A percentile compares a stretch with the other conserved stretches of the same genome.
phyloP scores from a whole-genome alignment of 2,113 vertebrate genomes.

The Paramisgurnus dabryanus region DNA sequence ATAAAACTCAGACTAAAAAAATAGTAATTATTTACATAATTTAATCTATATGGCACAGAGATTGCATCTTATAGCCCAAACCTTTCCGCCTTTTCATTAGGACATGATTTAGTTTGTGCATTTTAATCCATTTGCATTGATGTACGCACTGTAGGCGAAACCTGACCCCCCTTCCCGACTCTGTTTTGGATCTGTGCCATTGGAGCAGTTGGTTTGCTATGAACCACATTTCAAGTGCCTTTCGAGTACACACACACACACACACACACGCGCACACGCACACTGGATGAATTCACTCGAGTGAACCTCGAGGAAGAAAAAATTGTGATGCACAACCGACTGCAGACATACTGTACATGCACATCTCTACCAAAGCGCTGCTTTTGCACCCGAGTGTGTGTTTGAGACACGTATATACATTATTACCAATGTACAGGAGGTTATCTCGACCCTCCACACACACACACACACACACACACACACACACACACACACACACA shows the following conservation, averaged over 20 bases:
- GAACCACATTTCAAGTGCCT: constrained; percentile 3
- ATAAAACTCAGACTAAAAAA: too few relatives aligned
- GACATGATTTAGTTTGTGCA: too few relatives aligned
- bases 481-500: background rate
- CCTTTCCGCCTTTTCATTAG: too few relatives aligned
- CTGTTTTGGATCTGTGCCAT: background rate
- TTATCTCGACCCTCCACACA: background rate
- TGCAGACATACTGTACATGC: constrained; percentile 22
- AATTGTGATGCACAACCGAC: constrained; percentile 7
- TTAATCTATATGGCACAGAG: too few relatives aligned
- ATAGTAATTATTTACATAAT: too few relatives aligned
- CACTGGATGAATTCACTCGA: background rate
- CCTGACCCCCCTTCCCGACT: too few relatives aligned
- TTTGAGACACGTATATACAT: background rate
- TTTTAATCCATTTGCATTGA: background rate
- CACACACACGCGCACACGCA: constrained; percentile 33
- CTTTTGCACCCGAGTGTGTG: background rate
- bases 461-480: too few relatives aligned
- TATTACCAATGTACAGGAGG: background rate
- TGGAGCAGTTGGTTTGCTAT: constrained; percentile 17
- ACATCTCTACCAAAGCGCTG: constrained; percentile 1
- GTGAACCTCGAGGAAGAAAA: background rate
- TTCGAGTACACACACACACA: constrained; percentile 38
- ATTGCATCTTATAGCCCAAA: too few relatives aligned
- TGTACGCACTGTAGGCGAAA: background rate